Evolutionary conservation across 2,888 invertebrate genomes (phyloP).

Genomic region (Petrolisthes manimaculis): DNA sequence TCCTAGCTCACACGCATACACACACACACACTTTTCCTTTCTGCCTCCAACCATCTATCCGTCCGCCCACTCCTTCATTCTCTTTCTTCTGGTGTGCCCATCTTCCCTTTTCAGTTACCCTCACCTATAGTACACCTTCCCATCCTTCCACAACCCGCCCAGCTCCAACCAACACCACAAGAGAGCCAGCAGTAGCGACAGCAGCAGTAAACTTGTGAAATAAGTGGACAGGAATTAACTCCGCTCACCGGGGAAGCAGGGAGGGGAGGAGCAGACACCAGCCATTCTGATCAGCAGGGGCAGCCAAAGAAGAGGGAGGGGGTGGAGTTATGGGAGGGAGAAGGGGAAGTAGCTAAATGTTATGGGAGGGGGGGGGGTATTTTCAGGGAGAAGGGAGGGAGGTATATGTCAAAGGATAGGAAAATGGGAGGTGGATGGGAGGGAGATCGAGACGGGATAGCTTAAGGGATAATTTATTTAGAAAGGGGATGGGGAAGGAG

Average conservation of each 20-base stretch:
- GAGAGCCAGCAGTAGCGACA: conserved; percentile 6
- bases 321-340: not conserved
- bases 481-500: not conserved
- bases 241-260: conserved; percentile 39
- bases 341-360: not conserved
- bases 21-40: not conserved
- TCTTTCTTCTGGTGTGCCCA: not conserved
- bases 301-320: conserved; percentile 2
- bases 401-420: not conserved
- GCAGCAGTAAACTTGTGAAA: conserved; percentile 31
- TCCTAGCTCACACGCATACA: not conserved
- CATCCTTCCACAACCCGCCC: too few relatives aligned
- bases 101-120: not conserved
- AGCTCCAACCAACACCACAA: not conserved
- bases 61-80: not conserved
- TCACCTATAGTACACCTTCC: not conserved
- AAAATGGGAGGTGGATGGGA: not conserved
- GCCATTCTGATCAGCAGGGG: conserved; percentile 33
- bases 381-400: not conserved
- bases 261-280: not conserved
- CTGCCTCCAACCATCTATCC: not conserved
- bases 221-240: conserved; percentile 45
- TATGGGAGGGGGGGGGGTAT: not conserved
- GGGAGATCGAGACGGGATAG: not conserved
- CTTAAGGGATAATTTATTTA: not conserved